These are phyloP conservation scores for Pygoscelis antarcticus DNA, from an alignment of 2,113 vertebrate species.

Conservation along the genomic window DNA sequence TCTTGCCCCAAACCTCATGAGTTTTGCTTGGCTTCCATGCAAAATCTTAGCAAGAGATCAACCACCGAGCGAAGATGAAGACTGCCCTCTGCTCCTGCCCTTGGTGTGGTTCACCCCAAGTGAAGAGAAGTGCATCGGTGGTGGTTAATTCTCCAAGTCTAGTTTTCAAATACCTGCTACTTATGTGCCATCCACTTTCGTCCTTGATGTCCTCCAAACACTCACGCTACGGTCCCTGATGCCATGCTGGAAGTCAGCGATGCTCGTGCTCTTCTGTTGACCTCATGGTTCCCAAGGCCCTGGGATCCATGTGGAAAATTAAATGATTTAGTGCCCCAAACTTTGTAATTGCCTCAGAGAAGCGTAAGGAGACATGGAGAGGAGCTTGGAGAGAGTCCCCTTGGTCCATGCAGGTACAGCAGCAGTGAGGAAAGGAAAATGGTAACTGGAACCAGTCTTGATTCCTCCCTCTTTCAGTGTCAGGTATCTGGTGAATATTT, in stretches of 20 bases:
- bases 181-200: fast-evolving
- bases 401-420: background rate
- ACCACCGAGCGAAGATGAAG: fast-evolving
- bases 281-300: background rate
- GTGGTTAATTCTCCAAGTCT: background rate
- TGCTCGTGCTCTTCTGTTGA: background rate
- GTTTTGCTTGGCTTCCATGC: background rate
- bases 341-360: background rate
- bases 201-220: background rate
- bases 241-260: background rate
- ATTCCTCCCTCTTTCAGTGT: background rate
- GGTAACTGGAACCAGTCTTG: background rate
- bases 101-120: background rate
- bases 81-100: background rate
- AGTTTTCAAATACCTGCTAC: background rate
- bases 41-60: background rate
- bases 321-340: background rate
- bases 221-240: background rate
- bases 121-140: background rate
- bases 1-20: background rate
- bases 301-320: background rate
- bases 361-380: background rate
- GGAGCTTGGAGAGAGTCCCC: background rate
- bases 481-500: background rate
- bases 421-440: background rate